Evolutionary conservation across 1,140 invertebrate species (phyloP).

Genomic region (Leptinotarsa undecemlineata): DNA sequence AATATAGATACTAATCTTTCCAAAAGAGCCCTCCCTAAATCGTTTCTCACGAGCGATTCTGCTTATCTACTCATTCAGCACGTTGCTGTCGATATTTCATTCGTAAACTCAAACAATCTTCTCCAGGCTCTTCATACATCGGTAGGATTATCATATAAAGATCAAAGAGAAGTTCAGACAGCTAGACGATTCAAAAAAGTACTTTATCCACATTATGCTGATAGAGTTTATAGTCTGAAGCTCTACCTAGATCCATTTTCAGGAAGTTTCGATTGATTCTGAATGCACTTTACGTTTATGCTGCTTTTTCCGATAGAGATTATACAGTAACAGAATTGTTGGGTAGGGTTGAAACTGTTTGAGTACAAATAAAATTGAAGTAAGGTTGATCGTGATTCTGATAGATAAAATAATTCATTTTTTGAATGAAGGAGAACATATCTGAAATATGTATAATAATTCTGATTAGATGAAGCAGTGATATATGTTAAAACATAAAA

Average conservation of each 20-base stretch:
- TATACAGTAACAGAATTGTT: background rate
- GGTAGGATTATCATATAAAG: background rate
- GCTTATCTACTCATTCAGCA: background rate
- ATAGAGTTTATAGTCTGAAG: background rate
- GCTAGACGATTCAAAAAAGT: background rate
- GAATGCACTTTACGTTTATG: background rate
- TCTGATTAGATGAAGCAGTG: too few relatives aligned
- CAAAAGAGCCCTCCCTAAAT: background rate
- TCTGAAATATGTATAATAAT: too few relatives aligned
- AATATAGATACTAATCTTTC: background rate
- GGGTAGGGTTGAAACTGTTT: too few relatives aligned
- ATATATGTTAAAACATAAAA: too few relatives aligned
- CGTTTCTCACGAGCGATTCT: background rate
- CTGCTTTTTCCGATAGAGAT: background rate
- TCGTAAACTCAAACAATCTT: background rate
- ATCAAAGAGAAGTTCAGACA: constrained; percentile 1
- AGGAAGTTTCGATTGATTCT: background rate
- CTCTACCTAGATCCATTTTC: background rate
- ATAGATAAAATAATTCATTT: too few relatives aligned
- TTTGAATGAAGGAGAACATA: too few relatives aligned
- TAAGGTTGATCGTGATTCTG: too few relatives aligned
- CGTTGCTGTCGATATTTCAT: background rate
- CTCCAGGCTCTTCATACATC: background rate
- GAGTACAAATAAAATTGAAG: too few relatives aligned
- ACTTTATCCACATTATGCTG: constrained; percentile 6